phyloP scores from a whole-genome alignment of 2,113 vertebrate genomes.

The Cygnus buccinator region DNA sequence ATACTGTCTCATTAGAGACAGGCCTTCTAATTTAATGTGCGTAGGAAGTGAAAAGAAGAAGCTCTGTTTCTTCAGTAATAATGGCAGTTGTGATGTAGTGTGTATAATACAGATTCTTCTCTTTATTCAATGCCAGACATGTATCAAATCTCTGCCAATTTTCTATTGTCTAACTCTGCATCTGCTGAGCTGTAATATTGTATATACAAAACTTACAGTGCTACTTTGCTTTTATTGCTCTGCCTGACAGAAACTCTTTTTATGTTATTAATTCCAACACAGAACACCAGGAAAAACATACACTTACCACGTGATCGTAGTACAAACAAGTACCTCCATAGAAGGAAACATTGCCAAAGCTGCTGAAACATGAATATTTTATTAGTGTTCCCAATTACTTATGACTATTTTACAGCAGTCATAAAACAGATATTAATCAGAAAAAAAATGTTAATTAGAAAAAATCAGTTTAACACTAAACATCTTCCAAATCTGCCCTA shows the following conservation, averaged over 20 bases:
- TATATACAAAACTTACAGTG: not conserved
- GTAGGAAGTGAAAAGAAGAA: not conserved
- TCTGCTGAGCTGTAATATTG: not conserved
- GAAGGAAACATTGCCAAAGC: not conserved
- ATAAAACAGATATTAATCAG: slow-evolving; percentile 21
- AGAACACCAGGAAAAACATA: not conserved
- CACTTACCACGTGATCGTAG: not conserved
- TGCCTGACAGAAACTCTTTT: not conserved
- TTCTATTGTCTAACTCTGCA: not conserved
- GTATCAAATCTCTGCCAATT: not conserved
- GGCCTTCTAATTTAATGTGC: not conserved
- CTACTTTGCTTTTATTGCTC: not conserved
- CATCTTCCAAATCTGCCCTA: not conserved
- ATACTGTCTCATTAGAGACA: not conserved
- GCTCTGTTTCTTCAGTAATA: not conserved
- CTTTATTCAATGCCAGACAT: not conserved
- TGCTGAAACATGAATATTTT: not conserved
- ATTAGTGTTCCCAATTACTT: not conserved
- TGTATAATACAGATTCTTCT: not conserved
- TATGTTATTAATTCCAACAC: not conserved
- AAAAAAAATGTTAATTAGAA: not conserved
- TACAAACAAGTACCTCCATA: not conserved
- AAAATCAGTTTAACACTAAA: not conserved
- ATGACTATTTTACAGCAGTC: not conserved
- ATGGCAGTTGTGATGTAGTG: not conserved